These are phyloP conservation scores for Morbakka virulenta DNA, from an alignment of 30 jellyfish, hydroid and myxozoan species.

Conservation along the genomic window DNA sequence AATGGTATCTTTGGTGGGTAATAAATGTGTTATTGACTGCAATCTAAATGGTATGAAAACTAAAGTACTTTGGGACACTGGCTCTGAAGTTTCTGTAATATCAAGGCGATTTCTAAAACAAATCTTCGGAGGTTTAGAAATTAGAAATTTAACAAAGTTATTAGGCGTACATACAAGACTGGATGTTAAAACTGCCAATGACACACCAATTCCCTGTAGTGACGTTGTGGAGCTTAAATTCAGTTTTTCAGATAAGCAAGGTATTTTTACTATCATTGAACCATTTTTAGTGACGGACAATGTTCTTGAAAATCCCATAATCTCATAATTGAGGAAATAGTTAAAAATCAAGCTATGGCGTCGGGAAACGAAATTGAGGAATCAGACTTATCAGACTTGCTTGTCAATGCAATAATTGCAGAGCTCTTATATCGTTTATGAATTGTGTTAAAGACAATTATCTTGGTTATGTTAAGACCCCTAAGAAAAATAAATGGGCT, in stretches of 20 bases:
- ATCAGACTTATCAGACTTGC: background rate
- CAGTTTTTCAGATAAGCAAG: background rate
- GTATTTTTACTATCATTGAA: conserved; percentile 9
- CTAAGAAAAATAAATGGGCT: background rate
- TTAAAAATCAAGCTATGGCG: background rate
- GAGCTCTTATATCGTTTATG: no score
- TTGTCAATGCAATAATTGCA: conserved; percentile 7
- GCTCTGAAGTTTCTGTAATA: conserved; percentile 52
- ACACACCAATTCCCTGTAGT: no score
- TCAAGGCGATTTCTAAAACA: no score
- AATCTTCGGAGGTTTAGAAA: no score
- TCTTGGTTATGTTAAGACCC: conserved; percentile 24
- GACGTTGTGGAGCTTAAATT: conserved; percentile 36
- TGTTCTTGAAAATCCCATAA: conserved; percentile 26
- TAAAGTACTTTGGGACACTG: no score
- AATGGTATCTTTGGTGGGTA: conserved; percentile 35
- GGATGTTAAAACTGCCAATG: conserved; percentile 47
- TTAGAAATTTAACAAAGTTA: no score
- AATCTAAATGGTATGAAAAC: conserved; percentile 27
- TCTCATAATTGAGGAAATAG: conserved; percentile 47
- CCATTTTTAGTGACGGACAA: conserved; percentile 45
- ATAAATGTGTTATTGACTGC: conserved; percentile 51
- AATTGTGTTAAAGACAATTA: conserved; percentile 8
- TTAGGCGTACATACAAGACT: conserved; percentile 2
- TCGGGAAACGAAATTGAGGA: background rate